Evolutionary conservation across 2,113 vertebrate species (phyloP).

Genomic region (Pycnonotus jocosus): DNA sequence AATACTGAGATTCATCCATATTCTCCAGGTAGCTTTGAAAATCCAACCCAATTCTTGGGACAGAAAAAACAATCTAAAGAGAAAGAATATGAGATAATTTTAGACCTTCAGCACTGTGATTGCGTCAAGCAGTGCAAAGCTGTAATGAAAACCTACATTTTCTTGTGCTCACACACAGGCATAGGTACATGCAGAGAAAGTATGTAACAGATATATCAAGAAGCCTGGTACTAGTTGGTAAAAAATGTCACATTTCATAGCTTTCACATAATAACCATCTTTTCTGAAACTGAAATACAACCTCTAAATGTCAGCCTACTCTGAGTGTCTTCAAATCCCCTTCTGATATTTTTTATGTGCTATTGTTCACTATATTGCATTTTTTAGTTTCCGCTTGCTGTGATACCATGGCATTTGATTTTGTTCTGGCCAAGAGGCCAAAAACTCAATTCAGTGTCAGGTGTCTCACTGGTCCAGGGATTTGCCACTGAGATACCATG

Average conservation of each 20-base stretch:
- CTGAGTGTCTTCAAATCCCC: constrained; percentile 8
- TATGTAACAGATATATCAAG: constrained; percentile 33
- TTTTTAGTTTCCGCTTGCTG: constrained; percentile 49
- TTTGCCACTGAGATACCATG: background rate
- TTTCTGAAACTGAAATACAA: constrained; percentile 56
- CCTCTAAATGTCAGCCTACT: constrained; percentile 57
- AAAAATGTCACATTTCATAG: constrained; percentile 60
- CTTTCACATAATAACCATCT: constrained; percentile 53
- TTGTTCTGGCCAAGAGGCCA: constrained; percentile 39
- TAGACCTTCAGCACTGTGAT: background rate
- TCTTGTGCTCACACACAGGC: background rate
- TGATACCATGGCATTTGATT: constrained; percentile 51
- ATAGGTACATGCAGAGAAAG: background rate
- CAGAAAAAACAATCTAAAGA: background rate
- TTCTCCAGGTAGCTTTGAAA: constrained; percentile 10
- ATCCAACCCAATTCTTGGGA: background rate
- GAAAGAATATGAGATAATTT: constrained; percentile 26
- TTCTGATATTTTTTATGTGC: background rate
- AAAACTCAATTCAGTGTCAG: constrained; percentile 21
- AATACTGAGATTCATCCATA: background rate
- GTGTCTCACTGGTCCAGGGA: background rate
- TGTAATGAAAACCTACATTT: constrained; percentile 14
- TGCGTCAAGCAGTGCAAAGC: constrained; percentile 5
- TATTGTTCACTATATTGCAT: constrained; percentile 21
- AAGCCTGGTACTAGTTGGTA: background rate